A percentile compares a stretch with the other conserved stretches of the same genome.
phyloP scores from a whole-genome alignment of 2,113 vertebrate genomes.

The Sphaerodactylus townsendi region DNA sequence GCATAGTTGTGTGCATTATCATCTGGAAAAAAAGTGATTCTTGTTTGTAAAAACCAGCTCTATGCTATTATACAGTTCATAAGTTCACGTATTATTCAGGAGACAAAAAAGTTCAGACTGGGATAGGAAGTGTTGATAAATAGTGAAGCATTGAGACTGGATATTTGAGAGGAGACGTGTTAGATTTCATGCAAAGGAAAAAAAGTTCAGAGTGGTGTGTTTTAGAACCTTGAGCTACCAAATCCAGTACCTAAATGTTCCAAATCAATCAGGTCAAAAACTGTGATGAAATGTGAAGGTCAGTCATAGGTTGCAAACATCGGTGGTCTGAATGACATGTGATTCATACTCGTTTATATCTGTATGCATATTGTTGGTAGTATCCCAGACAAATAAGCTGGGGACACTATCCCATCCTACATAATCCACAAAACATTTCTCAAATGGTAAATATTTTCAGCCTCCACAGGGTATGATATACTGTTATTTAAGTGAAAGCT shows the following conservation, averaged over 20 bases:
- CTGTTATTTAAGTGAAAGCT: neutral
- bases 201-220: neutral
- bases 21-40: too few relatives aligned
- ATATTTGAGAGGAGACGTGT: neutral
- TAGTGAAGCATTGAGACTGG: neutral
- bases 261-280: neutral
- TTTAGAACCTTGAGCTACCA: neutral
- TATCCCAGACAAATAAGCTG: neutral
- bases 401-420: neutral
- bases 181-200: neutral
- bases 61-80: too few relatives aligned
- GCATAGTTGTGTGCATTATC: too few relatives aligned
- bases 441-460: neutral
- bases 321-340: neutral
- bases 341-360: neutral
- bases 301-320: neutral
- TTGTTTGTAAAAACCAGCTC: too few relatives aligned
- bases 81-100: neutral
- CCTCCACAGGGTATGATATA: neutral
- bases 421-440: neutral
- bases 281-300: neutral
- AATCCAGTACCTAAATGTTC: neutral
- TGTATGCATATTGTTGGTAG: neutral
- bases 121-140: neutral
- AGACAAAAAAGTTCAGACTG: neutral